Evolutionary conservation across 2,113 vertebrate species (phyloP), one percentile per base, ranked within the genome.

Genomic region (Halichoerus grypus): DNA sequence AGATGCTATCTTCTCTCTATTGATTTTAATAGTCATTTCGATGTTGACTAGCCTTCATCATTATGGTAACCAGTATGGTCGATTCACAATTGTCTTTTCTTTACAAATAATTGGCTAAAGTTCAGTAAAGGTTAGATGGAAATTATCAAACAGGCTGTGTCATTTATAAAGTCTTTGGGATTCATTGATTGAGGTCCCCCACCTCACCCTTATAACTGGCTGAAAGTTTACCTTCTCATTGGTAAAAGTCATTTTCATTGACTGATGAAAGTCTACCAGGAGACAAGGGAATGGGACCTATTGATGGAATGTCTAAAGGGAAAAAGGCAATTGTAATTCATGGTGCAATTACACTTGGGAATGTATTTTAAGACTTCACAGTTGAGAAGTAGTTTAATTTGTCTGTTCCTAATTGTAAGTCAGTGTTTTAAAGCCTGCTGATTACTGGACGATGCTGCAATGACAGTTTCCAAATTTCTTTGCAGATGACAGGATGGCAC

Each of bases 101-200:
- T 42, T 63, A 59, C 9, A 86, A 88, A 80, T 59, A 92, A 72
- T 33, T 97, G 28, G 53, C 69, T 51, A 67, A 96, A 89, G 59
- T 71, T 97, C 72, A 92, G 61, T 63, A 92, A 67, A 95, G 88
- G 71, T 96, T 95, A 89, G n/a, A 76, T 24, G 12, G 65, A 95
- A 63, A 49, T 24, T 82, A 55, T 15, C 91, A 82, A 95, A 67
- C 13, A 7, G 2, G 0, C 7, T 84, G 11, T 90, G 59, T 31
- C 84, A n/a, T 93, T 96, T 95, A 72, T 15, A 92, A 96, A 97
- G 12, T 96, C 49, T n/a, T 46, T 26, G 13, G 57, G 46, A 81
- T 90, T 97, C 85, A 92, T 57, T 94, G 83, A 77, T 97, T 96
- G 22, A 65, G n/a, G 24, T 85, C 10, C 89, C 31, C 36, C 13